Evolutionary conservation across 2,888 invertebrate species (phyloP), one percentile per base, ranked within the genome.

Genomic region (Heteromyza rotundicornis): DNA sequence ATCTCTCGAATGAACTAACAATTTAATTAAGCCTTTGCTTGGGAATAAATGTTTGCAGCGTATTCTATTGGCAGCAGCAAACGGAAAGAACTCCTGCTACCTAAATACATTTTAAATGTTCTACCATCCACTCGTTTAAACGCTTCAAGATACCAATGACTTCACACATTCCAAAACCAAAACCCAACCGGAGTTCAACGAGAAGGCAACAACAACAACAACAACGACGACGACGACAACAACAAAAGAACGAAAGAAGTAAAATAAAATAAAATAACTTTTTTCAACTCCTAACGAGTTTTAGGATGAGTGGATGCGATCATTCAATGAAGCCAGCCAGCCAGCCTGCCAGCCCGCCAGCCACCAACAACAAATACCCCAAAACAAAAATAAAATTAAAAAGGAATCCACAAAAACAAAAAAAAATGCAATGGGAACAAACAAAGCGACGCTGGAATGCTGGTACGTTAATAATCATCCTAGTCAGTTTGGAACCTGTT

Each of bases 401-500:
- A 40, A 44, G 3, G 36, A 19, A 20, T 40, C 40, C 40, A 47
- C 47, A 47, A 44, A 24, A 44, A 44, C 47, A 36, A 22, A 55
- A 55, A 40, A 62, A 62, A 62, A 59, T 55, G 47, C 35, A 62
- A 59, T 50, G 47, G 19, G 50, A 59, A 59, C 56, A 62, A 58
- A 62, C 36, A 27, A 36, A 40, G 55, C 56, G 23, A 27, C 47
- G 57, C 52, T 47, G 62, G 59, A 62, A 59, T 62, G 59, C 51
- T 51, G n/a, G n/a, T 52, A 52, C n/a, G 23, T 36, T 58, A 32
- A 62, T 58, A 59, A 59, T 56, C 60, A 54, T 60, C 59, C 63
- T 65, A 71, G 70, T 67, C 71, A 68, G 68, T 62, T 65, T 77
- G 75, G 75, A 76, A 76, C 75, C 75, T 77, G 75, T 76, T 76